These are phyloP conservation scores for Turritopsis rubra DNA, from an alignment of 30 jellyfish, hydroid and myxozoan genomes.

Conservation along the genomic window DNA sequence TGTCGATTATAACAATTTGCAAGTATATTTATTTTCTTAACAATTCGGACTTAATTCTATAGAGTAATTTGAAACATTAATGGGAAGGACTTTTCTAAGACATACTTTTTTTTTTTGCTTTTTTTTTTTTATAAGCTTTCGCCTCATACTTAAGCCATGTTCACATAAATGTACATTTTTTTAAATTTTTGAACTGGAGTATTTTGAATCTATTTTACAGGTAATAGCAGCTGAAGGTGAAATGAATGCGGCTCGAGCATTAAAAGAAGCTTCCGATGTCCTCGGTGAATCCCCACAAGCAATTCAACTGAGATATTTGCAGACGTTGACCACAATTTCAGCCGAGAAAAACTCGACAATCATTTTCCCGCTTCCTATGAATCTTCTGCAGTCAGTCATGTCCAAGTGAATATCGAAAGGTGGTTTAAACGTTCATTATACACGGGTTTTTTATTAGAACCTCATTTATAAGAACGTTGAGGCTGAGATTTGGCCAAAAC, in stretches of 20 bases:
- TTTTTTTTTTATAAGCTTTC: too few species aligned
- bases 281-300: constrained; percentile 87
- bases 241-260: constrained; percentile 98
- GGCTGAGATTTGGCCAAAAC: too few species aligned
- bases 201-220: constrained; percentile 42
- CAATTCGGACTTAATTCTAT: too few species aligned
- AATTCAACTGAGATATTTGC: constrained; percentile 89
- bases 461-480: too few species aligned
- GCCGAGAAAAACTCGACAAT: constrained; percentile 97
- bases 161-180: too few species aligned
- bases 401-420: neutral
- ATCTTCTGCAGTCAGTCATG: constrained; percentile 31
- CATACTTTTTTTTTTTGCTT: too few species aligned
- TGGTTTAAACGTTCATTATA: too few species aligned
- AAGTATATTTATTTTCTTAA: too few species aligned
- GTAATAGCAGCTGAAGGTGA: constrained; percentile 99
- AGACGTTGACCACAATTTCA: constrained; percentile 81
- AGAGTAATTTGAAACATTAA: neutral
- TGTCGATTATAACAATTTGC: too few species aligned
- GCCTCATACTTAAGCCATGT: too few species aligned
- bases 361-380: constrained; percentile 91
- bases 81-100: neutral
- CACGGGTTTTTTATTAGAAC: too few species aligned
- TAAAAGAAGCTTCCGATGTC: constrained; percentile 95
- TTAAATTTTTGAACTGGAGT: too few species aligned